These are phyloP conservation scores for Rhinoraja longicauda DNA, from an alignment of 2,797 vertebrate genomes.

Conservation along the genomic window DNA sequence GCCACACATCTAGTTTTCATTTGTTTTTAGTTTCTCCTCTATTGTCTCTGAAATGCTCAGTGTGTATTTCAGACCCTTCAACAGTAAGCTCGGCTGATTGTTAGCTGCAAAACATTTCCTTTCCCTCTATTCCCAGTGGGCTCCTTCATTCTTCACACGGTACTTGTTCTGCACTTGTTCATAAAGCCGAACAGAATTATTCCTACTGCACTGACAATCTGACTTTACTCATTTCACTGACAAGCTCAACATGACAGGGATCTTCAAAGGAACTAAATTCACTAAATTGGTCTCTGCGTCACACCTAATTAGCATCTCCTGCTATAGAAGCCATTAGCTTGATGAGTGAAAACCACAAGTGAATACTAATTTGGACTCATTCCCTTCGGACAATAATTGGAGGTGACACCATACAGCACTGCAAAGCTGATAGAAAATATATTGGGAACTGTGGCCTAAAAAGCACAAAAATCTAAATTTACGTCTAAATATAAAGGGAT, in stretches of 20 bases:
- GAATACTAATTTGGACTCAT: conserved; percentile 60
- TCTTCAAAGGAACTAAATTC: conserved; percentile 36
- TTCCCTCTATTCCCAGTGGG: conserved; percentile 8
- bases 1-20: background rate
- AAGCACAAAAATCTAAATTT: conserved; percentile 18
- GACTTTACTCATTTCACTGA: conserved; percentile 34
- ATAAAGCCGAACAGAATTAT: conserved; percentile 36
- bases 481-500: background rate
- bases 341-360: conserved; percentile 52
- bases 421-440: conserved; percentile 27
- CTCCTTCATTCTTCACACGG: background rate
- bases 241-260: conserved; percentile 33
- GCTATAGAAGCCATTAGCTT: conserved; percentile 58
- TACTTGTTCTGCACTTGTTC: conserved; percentile 30
- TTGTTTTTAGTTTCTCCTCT: background rate
- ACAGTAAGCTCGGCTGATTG: background rate
- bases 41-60: conserved; percentile 3
- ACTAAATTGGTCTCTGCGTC: conserved; percentile 46
- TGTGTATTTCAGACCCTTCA: background rate
- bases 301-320: conserved; percentile 50
- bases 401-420: conserved; percentile 52
- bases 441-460: conserved; percentile 28
- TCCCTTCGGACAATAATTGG: conserved; percentile 65
- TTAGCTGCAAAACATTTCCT: background rate
- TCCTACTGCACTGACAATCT: conserved; percentile 26